Conservation (phyloP, 2,797 vertebrate genomes). For the Pogoniulus pusillus region DNA sequence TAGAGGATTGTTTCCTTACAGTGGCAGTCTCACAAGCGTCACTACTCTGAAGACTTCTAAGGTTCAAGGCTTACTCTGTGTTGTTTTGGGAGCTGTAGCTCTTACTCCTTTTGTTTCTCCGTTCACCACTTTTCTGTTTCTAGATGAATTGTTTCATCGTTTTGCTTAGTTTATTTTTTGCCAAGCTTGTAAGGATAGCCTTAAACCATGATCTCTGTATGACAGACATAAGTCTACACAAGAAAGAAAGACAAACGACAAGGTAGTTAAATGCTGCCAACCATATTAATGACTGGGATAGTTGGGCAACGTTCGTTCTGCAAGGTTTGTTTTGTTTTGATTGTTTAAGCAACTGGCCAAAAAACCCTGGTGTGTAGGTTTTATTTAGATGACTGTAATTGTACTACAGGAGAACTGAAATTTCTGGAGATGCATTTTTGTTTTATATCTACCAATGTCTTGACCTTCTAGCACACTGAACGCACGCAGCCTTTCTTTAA, state of each 20-base stretch:
- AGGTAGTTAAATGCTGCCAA: background rate
- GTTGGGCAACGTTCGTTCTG: slow-evolving; percentile 24
- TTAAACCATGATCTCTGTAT: background rate
- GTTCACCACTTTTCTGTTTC: background rate
- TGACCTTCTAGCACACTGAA: background rate
- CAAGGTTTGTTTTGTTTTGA: slow-evolving; percentile 27
- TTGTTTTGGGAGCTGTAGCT: background rate
- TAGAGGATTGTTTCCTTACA: background rate
- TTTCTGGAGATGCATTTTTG: background rate
- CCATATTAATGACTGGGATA: background rate
- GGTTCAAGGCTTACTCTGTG: background rate
- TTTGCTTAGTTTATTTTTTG: background rate
- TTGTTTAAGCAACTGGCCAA: slow-evolving; percentile 24
- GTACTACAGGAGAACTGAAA: background rate
- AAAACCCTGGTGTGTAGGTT: background rate
- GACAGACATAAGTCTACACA: background rate
- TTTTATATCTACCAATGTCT: background rate
- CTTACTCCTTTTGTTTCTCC: background rate
- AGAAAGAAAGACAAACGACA: background rate
- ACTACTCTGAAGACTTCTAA: background rate
- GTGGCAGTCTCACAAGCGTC: accelerated
- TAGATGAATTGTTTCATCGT: background rate
- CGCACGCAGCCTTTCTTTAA: background rate
- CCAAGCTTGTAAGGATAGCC: background rate
- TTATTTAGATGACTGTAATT: background rate